Evolutionary conservation across 92 coral and sea anemone species (phyloP).

Genomic region (Parazoanthus swiftii): DNA sequence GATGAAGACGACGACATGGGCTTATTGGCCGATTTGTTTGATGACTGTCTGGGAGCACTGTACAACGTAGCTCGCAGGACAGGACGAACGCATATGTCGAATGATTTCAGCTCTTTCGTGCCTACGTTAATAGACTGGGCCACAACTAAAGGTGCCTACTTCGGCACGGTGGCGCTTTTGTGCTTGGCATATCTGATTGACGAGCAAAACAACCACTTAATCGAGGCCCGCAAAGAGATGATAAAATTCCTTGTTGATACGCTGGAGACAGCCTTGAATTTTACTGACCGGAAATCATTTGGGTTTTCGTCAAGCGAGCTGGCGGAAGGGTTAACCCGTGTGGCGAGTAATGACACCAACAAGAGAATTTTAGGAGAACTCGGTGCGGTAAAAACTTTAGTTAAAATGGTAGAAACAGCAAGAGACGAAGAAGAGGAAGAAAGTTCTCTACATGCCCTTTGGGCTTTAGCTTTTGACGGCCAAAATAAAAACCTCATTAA

Average conservation of each 20-base stretch:
- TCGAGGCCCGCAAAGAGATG: slow-evolving; percentile 45
- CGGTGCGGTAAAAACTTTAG: slow-evolving; percentile 57
- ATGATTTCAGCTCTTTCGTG: slow-evolving; percentile 9
- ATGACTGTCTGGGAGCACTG: background rate
- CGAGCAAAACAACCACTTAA: slow-evolving; percentile 50
- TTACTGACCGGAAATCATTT: slow-evolving; percentile 37
- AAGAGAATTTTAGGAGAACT: slow-evolving; percentile 52
- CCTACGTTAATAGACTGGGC: slow-evolving; percentile 33
- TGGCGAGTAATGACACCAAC: slow-evolving; percentile 56
- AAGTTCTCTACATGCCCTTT: slow-evolving; percentile 49
- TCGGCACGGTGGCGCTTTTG: slow-evolving; percentile 35
- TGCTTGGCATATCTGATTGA: slow-evolving; percentile 57
- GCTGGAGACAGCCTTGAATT: slow-evolving; percentile 39
- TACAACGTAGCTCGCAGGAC: slow-evolving; percentile 22
- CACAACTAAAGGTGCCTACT: slow-evolving; percentile 46
- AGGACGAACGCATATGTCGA: background rate
- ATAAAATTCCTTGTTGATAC: slow-evolving; percentile 39
- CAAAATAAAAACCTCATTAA: slow-evolving; percentile 49
- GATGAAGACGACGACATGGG: background rate
- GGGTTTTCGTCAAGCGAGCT: slow-evolving; percentile 60
- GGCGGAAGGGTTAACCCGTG: slow-evolving; percentile 53
- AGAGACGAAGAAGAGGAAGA: slow-evolving; percentile 46
- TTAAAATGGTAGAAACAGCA: slow-evolving; percentile 46
- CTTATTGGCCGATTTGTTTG: background rate
- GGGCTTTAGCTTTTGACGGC: slow-evolving; percentile 70